Percentiles rank a stretch among this genome's conserved stretches.
Conservation (phyloP, 1,140 invertebrate species). For the Centruroides vittatus region DNA sequence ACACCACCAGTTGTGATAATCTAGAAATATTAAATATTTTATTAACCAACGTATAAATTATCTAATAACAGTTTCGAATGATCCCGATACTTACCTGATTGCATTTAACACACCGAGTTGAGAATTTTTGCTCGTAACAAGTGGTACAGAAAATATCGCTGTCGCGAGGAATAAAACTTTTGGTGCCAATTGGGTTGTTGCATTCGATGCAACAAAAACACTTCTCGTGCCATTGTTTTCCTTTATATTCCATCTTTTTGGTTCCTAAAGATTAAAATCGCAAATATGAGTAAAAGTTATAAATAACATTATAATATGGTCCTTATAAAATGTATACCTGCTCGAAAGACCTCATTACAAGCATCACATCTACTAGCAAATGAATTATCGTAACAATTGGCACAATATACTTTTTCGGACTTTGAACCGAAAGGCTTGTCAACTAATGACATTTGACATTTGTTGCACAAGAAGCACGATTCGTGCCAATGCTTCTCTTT, state of each 20-base stretch:
- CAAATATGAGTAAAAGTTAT: too few relatives aligned
- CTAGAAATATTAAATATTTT: conserved; percentile 32
- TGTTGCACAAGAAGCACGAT: conserved; percentile 95
- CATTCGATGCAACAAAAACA: conserved; percentile 98
- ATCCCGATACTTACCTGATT: conserved; percentile 57
- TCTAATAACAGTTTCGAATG: too few relatives aligned
- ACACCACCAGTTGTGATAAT: conserved; percentile 97
- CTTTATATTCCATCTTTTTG: conserved; percentile 99
- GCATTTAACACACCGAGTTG: conserved; percentile 95
- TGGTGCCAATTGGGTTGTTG: conserved; percentile 95
- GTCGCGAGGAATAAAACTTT: conserved; percentile 97
- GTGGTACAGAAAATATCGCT: conserved; percentile 97
- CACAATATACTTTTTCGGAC: conserved; percentile 88
- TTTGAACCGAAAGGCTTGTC: conserved; percentile 97
- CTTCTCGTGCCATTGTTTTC: conserved; percentile 98
- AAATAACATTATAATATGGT: too few relatives aligned
- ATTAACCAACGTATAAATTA: too few relatives aligned
- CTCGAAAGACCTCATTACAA: conserved; percentile 94
- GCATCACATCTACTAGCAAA: conserved; percentile 98
- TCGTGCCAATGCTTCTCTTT: conserved; percentile 99
- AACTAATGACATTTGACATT: conserved; percentile 92
- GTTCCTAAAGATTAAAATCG: conserved; percentile 50
- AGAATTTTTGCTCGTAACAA: conserved; percentile 99
- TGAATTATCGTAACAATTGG: conserved; percentile 96
- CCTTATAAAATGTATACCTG: conserved; percentile 51